These are phyloP conservation scores for Cacoxenus indagator DNA, from an alignment of 2,888 invertebrate genomes.

Conservation along the genomic window DNA sequence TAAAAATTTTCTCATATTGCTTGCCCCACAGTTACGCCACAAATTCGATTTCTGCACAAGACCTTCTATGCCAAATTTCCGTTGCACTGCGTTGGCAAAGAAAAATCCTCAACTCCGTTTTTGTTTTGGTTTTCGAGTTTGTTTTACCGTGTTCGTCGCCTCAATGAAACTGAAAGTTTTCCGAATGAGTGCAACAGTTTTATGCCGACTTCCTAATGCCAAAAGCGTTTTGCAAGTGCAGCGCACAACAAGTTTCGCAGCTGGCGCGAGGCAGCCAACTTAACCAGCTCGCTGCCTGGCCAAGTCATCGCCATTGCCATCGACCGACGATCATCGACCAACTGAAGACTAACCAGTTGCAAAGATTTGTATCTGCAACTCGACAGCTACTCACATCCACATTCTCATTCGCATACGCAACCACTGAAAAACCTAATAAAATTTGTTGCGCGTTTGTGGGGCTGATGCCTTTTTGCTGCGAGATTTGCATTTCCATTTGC, in stretches of 20 bases:
- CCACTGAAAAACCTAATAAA: too few relatives aligned
- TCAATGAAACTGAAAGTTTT: conserved; percentile 68
- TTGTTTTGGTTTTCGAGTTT: too few relatives aligned
- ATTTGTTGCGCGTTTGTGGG: background rate
- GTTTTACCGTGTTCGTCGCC: conserved; percentile 54
- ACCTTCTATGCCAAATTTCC: background rate
- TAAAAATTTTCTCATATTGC: conserved; percentile 46
- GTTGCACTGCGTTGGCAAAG: background rate
- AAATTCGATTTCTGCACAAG: background rate
- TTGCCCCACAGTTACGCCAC: background rate
- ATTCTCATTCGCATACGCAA: conserved; percentile 38
- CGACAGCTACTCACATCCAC: conserved; percentile 35
- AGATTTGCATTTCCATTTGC: conserved; percentile 16
- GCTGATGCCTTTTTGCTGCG: background rate
- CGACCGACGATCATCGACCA: conserved; percentile 16
- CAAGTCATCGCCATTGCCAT: conserved; percentile 15
- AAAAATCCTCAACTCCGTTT: too few relatives aligned
- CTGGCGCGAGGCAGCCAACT: conserved; percentile 32
- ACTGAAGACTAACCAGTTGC: conserved; percentile 5
- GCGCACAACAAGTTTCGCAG: conserved; percentile 54
- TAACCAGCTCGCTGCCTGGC: conserved; percentile 3
- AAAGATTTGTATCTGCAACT: conserved; percentile 44
- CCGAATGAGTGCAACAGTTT: conserved; percentile 62
- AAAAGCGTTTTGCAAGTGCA: conserved; percentile 36
- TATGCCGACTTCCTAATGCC: conserved; percentile 65